Conservation (phyloP, 2,888 invertebrate genomes). For the Coleophora deauratella region DNA sequence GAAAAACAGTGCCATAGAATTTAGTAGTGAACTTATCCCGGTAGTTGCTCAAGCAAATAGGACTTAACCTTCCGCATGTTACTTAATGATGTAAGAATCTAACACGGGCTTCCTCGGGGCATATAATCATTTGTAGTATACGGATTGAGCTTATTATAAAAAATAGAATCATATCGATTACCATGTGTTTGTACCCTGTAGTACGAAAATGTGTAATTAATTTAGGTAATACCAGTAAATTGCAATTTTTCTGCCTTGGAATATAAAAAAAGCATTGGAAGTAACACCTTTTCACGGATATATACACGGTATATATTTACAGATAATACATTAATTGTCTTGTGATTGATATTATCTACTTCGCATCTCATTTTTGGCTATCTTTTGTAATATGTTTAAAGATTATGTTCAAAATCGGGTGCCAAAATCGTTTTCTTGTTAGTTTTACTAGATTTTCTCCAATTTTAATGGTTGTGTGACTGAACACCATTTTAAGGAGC, state of each 20-base stretch:
- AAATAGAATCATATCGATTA: no score
- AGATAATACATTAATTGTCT: no score
- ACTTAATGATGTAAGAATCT: conserved; percentile 41
- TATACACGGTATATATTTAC: no score
- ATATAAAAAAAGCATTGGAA: no score
- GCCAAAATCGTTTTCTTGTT: conserved; percentile 14
- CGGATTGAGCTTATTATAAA: conserved; percentile 25
- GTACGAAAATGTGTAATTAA: no score
- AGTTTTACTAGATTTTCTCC: conserved; percentile 9
- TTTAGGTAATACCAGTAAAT: no score
- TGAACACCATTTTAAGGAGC: conserved; percentile 20
- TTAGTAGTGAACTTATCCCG: conserved; percentile 36
- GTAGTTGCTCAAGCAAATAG: conserved; percentile 47
- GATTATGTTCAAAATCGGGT: conserved; percentile 10
- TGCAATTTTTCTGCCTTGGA: no score
- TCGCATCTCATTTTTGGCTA: no score
- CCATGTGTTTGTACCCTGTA: no score
- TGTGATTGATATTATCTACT: no score
- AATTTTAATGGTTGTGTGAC: conserved; percentile 24
- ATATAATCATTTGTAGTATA: conserved; percentile 30
- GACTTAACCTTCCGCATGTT: conserved; percentile 30
- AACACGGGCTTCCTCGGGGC: conserved; percentile 52
- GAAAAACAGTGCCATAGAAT: conserved; percentile 66
- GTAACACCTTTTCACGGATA: no score
- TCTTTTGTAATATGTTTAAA: not conserved